phyloP scores from a whole-genome alignment of 2,888 invertebrate species.

The Meteorus colon region DNA sequence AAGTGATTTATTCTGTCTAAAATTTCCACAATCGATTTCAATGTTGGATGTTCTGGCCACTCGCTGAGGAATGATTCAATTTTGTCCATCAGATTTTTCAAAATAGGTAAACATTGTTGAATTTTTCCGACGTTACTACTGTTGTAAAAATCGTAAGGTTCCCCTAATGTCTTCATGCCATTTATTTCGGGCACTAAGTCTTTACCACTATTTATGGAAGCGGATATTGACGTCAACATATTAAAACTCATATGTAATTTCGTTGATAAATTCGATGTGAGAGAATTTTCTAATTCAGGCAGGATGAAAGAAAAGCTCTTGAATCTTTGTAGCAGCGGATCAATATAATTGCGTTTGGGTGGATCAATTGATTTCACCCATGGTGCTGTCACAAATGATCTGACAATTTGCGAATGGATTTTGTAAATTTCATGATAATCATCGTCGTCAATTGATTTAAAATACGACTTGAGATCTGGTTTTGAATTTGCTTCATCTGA shows the following conservation, averaged over 20 bases:
- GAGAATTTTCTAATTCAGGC: constrained; percentile 52
- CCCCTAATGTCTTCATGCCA: constrained; percentile 51
- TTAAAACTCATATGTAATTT: constrained; percentile 77
- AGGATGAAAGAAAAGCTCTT: constrained; percentile 72
- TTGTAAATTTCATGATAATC: constrained; percentile 78
- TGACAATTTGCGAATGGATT: constrained; percentile 78
- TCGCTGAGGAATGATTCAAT: constrained; percentile 80
- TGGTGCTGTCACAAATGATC: constrained; percentile 76
- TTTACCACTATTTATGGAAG: constrained; percentile 75
- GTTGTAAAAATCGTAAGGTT: constrained; percentile 84
- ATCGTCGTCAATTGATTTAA: constrained; percentile 73
- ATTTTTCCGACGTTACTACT: constrained; percentile 88
- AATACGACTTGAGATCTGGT: constrained; percentile 42
- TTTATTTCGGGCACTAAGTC: constrained; percentile 53
- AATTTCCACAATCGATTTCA: constrained; percentile 83
- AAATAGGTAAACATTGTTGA: constrained; percentile 81
- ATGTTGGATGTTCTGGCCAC: constrained; percentile 93
- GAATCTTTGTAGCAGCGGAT: constrained; percentile 78
- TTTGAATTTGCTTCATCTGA: constrained; percentile 58
- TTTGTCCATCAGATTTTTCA: constrained; percentile 79
- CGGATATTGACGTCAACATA: constrained; percentile 74
- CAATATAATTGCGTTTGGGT: constrained; percentile 71
- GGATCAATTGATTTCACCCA: constrained; percentile 75
- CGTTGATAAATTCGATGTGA: constrained; percentile 65
- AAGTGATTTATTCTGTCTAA: constrained; percentile 81